These are phyloP conservation scores for Poecile atricapillus DNA, from an alignment of 2,113 vertebrate species.

Conservation along the genomic window DNA sequence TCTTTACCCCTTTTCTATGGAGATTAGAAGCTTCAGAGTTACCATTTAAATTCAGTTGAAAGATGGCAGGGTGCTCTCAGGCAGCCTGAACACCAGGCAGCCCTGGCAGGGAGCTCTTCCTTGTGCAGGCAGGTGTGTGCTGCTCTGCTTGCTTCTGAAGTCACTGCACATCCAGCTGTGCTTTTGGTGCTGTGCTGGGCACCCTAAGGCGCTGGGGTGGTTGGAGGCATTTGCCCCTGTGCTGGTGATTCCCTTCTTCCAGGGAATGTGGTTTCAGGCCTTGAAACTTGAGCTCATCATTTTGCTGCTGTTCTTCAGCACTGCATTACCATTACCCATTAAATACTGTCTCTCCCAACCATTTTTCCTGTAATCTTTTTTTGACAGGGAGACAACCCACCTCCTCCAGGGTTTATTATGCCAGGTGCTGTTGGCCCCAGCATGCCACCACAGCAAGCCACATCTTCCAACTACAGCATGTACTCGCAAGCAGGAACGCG, in stretches of 20 bases:
- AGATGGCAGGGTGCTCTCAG: neutral
- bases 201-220: neutral
- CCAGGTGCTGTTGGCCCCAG: slow-evolving; percentile 65
- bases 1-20: neutral
- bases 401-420: slow-evolving; percentile 78
- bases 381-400: slow-evolving; percentile 79
- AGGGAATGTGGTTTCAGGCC: neutral
- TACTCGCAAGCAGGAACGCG: slow-evolving; percentile 63
- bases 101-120: neutral
- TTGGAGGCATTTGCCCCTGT: neutral
- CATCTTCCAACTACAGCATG: slow-evolving; percentile 73
- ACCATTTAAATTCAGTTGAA: neutral
- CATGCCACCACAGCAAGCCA: slow-evolving; percentile 37
- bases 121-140: neutral
- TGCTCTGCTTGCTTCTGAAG: slow-evolving; percentile 1
- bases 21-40: neutral
- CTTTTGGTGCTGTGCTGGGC: neutral
- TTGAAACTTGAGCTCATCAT: neutral
- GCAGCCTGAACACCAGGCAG: neutral
- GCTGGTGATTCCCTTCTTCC: neutral
- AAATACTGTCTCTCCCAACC: neutral
- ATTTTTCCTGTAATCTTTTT: slow-evolving; percentile 16
- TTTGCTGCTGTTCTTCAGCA: neutral
- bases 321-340: neutral
- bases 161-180: neutral